Percentiles rank a stretch among this genome's conserved stretches.
Evolutionary conservation across 2,797 vertebrate genomes (phyloP).

Genomic region (Lepidocolaptes lacrymiger): DNA sequence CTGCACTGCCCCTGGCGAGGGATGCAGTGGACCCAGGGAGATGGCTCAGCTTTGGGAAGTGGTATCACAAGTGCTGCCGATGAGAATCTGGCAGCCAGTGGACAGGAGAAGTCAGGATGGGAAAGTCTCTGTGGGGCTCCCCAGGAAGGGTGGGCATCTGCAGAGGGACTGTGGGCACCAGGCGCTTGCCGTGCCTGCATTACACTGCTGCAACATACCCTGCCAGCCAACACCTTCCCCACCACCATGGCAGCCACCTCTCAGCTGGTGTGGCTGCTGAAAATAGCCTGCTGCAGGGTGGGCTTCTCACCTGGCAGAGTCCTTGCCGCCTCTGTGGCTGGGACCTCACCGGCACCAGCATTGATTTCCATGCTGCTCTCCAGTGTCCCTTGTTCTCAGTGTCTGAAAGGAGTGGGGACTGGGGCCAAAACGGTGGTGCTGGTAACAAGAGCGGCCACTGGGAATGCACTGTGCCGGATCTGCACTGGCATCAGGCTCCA

Average conservation of each 20-base stretch:
- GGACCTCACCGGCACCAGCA: neutral
- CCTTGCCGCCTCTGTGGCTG: neutral
- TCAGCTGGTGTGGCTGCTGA: neutral
- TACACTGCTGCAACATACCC: neutral
- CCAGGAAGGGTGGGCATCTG: fast-evolving
- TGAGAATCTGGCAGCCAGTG: neutral
- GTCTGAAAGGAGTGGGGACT: neutral
- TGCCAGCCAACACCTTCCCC: neutral
- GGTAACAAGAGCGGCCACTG: neutral
- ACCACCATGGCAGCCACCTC: neutral
- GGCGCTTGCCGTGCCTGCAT: neutral
- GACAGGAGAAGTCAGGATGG: neutral
- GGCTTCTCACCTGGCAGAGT: neutral
- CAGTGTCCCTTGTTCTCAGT: fast-evolving
- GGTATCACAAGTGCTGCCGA: fast-evolving
- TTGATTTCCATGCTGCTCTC: neutral
- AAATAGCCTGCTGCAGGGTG: neutral
- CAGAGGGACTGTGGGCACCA: neutral
- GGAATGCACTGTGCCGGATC: neutral
- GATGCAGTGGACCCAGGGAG: fast-evolving
- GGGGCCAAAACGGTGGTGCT: neutral
- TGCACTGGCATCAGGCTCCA: neutral
- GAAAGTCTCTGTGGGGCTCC: fast-evolving
- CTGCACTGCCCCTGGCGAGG: neutral
- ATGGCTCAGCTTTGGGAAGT: fast-evolving